Evolutionary conservation across 1,140 invertebrate genomes (phyloP).

Genomic region (Popillia japonica): DNA sequence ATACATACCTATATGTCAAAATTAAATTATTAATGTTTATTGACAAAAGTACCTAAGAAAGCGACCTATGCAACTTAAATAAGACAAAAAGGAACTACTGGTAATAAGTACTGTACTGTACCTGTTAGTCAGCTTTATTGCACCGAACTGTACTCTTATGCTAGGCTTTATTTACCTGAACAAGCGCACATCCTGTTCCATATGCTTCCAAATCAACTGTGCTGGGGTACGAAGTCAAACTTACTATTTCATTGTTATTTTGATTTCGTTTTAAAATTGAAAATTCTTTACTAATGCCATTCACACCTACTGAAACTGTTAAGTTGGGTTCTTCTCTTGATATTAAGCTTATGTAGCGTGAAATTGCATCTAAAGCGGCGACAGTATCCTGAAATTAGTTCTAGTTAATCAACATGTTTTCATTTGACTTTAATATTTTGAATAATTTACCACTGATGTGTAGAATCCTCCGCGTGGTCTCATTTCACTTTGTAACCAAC

Average conservation of each 20-base stretch:
- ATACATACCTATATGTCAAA: no score
- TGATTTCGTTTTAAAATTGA: slow-evolving; percentile 46
- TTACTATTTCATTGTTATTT: slow-evolving; percentile 48
- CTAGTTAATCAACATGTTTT: no score
- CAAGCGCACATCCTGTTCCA: slow-evolving; percentile 69
- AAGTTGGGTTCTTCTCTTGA: slow-evolving; percentile 47
- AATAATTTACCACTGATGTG: slow-evolving; percentile 54
- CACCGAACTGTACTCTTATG: no score
- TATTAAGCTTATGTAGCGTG: slow-evolving; percentile 62
- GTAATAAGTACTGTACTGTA: no score
- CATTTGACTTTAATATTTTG: no score
- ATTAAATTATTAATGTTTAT: no score
- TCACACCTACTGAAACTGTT: slow-evolving; percentile 43
- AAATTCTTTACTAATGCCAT: slow-evolving; percentile 41
- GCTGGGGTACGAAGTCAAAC: slow-evolving; percentile 61
- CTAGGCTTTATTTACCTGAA: slow-evolving; percentile 60
- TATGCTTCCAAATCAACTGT: slow-evolving; percentile 62
- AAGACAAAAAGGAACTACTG: no score
- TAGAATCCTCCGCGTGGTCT: slow-evolving; percentile 75
- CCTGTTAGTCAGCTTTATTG: no score
- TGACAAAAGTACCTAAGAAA: no score
- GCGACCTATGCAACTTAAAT: no score
- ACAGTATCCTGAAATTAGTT: slow-evolving; percentile 66
- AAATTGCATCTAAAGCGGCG: slow-evolving; percentile 68
- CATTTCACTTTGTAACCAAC: slow-evolving; percentile 73